These are phyloP conservation scores for Escarpia spicata DNA, from an alignment of 2,888 invertebrate genomes.

Conservation along the genomic window DNA sequence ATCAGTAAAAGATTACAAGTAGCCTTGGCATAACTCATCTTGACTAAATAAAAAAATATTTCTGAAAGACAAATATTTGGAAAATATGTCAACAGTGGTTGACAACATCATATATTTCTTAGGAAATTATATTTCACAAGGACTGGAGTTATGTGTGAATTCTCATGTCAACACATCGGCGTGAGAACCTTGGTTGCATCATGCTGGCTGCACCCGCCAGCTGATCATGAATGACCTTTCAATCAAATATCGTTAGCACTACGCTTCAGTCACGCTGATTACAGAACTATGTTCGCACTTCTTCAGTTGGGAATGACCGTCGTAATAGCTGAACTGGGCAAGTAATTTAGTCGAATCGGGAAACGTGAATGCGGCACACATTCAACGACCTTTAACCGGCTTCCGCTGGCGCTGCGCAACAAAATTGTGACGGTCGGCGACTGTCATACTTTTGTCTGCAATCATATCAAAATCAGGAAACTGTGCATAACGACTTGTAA, in stretches of 20 bases:
- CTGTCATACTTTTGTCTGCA: background rate
- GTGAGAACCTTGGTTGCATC: background rate
- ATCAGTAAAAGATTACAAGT: too few species aligned
- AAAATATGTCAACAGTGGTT: too few species aligned
- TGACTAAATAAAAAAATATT: too few species aligned
- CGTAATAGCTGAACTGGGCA: background rate
- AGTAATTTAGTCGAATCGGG: background rate
- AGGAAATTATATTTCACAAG: too few species aligned
- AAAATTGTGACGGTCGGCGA: background rate
- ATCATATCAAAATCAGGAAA: background rate
- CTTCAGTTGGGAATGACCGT: background rate
- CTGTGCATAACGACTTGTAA: background rate
- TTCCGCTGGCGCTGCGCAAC: background rate
- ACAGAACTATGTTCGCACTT: background rate
- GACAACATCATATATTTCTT: too few species aligned
- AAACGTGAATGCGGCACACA: background rate
- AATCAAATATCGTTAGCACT: background rate
- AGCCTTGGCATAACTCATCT: too few species aligned
- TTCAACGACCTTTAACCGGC: conserved; percentile 16
- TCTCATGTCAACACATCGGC: background rate
- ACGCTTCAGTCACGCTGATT: background rate
- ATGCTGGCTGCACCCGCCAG: background rate
- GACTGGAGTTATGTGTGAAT: background rate
- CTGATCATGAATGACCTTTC: background rate
- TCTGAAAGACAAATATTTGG: too few species aligned